Evolutionary conservation across 2,888 invertebrate genomes (phyloP), one percentile per base, ranked within the genome.

Genomic region (Dynastes maya): DNA sequence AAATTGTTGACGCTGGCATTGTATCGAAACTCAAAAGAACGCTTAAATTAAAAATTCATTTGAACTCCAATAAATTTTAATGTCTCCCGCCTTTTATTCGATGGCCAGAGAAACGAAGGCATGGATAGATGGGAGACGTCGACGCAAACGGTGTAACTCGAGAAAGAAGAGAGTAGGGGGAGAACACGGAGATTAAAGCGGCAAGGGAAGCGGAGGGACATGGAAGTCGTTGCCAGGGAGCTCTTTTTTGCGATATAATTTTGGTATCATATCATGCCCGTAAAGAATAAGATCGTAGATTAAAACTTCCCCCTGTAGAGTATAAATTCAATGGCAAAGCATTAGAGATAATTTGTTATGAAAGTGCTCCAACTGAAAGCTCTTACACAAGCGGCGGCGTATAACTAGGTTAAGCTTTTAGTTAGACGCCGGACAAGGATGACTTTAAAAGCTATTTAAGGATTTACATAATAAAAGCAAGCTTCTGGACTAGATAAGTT

Each of bases 381-480:
- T 71, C 78, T 80, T 80, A 80, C 71, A 80, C 78, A 80, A 80
- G 78, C 78, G 76, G 65, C 78, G 75, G 40, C 55, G 55, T 58
- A 32, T 78, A 80, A 80, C 80, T 80, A 78, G 80, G 80, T 80
- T 80, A 80, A 80, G 80, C 80, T 80, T 80, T 80, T 80, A 80
- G 80, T 80, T 80, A 78, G 78, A 75, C 76, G 78, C 64, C 78
- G 80, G 80, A 63, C 80, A 78, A 51, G 76, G 78, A 80, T 71
- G 80, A 80, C 78, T 80, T 80, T 80, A 80, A 80, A 78, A 80
- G 80, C 80, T 80, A 80, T 80, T 80, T 80, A 80, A 78, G 80
- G 80, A 80, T 80, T 80, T 80, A 78, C 80, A 80, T 80, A 80
- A 80, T 80, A 80, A 78, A 80, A 65, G 71, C 80, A 27, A 58